A percentile compares a stretch with the other conserved stretches of the same genome.
Conservation (phyloP, 1,140 invertebrate genomes). For the Bombyx mori region DNA sequence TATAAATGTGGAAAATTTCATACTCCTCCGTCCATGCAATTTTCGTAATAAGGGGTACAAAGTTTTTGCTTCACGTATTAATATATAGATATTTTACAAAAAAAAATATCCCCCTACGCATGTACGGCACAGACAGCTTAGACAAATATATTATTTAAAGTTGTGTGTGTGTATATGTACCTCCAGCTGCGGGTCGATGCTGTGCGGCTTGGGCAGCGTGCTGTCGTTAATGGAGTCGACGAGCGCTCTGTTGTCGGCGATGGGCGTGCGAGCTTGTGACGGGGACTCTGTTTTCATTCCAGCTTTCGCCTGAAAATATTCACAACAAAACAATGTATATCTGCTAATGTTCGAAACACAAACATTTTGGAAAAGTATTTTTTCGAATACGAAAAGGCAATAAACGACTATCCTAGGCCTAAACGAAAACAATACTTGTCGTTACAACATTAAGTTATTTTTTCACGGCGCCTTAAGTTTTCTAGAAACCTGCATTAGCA, state of each 20-base stretch:
- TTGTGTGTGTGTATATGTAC: conserved; percentile 19
- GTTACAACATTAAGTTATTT: background rate
- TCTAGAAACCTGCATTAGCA: background rate
- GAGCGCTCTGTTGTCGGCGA: conserved; percentile 51
- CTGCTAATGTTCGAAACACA: background rate
- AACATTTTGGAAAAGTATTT: background rate
- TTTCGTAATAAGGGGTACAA: no score
- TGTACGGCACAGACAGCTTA: no score
- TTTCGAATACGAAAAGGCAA: background rate
- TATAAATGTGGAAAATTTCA: no score
- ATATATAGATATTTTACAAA: no score
- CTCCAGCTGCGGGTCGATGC: conserved; percentile 63
- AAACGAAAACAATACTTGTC: background rate
- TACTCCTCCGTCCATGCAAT: no score
- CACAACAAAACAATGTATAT: background rate
- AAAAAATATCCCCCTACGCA: no score
- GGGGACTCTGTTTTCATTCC: conserved; percentile 56
- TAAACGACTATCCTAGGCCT: background rate
- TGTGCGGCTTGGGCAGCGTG: conserved; percentile 36
- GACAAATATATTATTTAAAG: no score
- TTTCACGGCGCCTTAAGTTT: background rate
- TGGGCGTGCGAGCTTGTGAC: conserved; percentile 55
- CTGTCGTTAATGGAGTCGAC: conserved; percentile 49
- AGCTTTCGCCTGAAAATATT: conserved; percentile 46
- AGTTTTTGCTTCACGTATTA: no score